Evolutionary conservation across 1,140 invertebrate genomes (phyloP), one percentile per base, ranked within the genome.

Genomic region (Drosophila ercepeae): DNA sequence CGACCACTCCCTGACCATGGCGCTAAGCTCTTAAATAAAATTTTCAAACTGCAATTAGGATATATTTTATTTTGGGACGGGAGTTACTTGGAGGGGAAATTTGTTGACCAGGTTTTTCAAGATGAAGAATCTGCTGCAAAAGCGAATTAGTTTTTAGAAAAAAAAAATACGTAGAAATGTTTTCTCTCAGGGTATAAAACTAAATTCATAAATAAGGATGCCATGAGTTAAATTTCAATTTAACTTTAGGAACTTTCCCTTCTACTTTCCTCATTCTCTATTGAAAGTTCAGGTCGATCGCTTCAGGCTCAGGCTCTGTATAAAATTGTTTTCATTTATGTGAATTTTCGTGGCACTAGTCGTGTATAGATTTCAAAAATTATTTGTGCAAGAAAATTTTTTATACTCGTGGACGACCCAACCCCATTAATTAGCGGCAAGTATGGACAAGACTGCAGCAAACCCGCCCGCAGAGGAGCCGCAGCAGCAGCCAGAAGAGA

Each of bases 201-300:
- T 6, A 27, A 27, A 27, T 4, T 39, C 7, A 0, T 5, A 7
- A 39, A 11, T 6, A 1, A 72, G 70, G 1, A 44, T 39, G 69
- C 70, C 29, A 3, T 57, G 69, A 55, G 2, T 14, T 55, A 2
- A 1, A 16, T 25, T 32, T 73, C 29, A 4, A 6, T 7, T 2
- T 2, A 0, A 18, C 14, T 32, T 39, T 0, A 5, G 6, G 0
- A 2, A 6, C 3, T 16, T 14, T 13, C 14, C 6, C 1, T 39
- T 45, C 4, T 4, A 32, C 9, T n/a, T 32, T 11, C 5, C 6
- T 54, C 76, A 84, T 65, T 81, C 72, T 86, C 76, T 81, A 74
- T 84, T 84, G 72, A 74, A 61, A 70, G 58, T 79, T 84, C 61
- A 61, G 63, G 72, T 70, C 51, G 76, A 55, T 76, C 61, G 72